Evolutionary conservation across 2,113 vertebrate genomes (phyloP), one percentile per base, ranked within the genome.

Genomic region (Willisornis vidua): DNA sequence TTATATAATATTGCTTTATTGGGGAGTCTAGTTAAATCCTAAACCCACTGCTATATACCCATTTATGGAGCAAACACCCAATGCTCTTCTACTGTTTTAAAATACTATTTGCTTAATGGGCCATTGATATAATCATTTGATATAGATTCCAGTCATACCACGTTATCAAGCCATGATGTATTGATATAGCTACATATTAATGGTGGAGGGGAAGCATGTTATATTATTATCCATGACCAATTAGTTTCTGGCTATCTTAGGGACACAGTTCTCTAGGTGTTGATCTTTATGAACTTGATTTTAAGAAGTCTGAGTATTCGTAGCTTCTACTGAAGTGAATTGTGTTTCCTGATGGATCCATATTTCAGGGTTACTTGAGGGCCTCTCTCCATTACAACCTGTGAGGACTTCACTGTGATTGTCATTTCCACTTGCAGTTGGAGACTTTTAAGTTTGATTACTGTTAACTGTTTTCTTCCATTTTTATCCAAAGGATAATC

Each of bases 41-140:
- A 94, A 97, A 85, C 43, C 85, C 93, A 72, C 94, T 90, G 85
- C 87, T 96, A 92, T 25, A 87, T 71, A 72, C 73, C 74, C 94
- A 90, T 91, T 96, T 93, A 89, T 68, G 90, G 81, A 91, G 86
- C 76, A 92, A 94, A 96, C 87, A 94, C 79, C 74, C 59, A 4
- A 85, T 85, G 92, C 77, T 94, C 39, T 89, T 96, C 94, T 89
- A 91, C 89, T 89, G 93, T 70, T 95, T 97, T 97, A 97, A 97
- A 96, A 95, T 63, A 96, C 94, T 96, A 92, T 95, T 97, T 96
- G 93, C 96, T 96, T 97, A 97, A 97, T 97, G 97, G 97, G 57
- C 95, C 96, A 96, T 96, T 96, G 96, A 80, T 85, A 96, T 89
- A 96, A 94, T 96, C 49, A 95, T 97, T 97, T 97, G 97, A 96